phyloP scores from a whole-genome alignment of 2,113 vertebrate genomes.

The Vombatus ursinus region DNA sequence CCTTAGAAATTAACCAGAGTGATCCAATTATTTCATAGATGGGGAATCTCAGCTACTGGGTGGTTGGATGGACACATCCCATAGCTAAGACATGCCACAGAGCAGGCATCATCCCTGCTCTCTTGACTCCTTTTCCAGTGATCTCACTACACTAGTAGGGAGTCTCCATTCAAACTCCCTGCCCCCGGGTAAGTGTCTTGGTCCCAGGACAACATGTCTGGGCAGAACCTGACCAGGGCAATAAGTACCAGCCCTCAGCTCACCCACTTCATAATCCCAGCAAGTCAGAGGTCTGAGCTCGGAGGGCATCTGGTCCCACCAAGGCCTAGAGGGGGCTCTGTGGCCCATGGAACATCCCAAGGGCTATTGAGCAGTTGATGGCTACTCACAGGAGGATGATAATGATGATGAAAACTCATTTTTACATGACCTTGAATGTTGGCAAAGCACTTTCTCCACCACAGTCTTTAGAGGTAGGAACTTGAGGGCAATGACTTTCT shows the following conservation, averaged over 20 bases:
- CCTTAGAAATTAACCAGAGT: background rate
- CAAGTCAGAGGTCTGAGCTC: too few relatives aligned
- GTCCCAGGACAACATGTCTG: background rate
- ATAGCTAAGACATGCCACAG: background rate
- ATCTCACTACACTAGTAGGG: background rate
- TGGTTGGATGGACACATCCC: background rate
- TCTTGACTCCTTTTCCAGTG: background rate
- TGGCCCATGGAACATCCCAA: background rate
- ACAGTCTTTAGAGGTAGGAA: background rate
- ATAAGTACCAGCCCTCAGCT: background rate
- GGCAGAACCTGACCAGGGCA: background rate
- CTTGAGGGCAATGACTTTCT: background rate
- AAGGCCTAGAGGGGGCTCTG: background rate
- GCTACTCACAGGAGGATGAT: background rate
- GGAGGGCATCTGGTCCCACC: background rate
- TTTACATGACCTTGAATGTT: background rate
- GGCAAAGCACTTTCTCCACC: background rate
- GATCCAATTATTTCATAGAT: background rate
- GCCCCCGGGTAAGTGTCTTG: background rate
- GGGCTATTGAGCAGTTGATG: background rate
- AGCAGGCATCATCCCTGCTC: too few relatives aligned
- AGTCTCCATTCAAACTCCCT: background rate
- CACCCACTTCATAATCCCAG: too few relatives aligned
- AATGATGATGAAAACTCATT: background rate
- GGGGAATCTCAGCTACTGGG: background rate